Evolutionary conservation across 2,797 vertebrate genomes (phyloP), one percentile per base, ranked within the genome.

Genomic region (Intellagama lesueurii): DNA sequence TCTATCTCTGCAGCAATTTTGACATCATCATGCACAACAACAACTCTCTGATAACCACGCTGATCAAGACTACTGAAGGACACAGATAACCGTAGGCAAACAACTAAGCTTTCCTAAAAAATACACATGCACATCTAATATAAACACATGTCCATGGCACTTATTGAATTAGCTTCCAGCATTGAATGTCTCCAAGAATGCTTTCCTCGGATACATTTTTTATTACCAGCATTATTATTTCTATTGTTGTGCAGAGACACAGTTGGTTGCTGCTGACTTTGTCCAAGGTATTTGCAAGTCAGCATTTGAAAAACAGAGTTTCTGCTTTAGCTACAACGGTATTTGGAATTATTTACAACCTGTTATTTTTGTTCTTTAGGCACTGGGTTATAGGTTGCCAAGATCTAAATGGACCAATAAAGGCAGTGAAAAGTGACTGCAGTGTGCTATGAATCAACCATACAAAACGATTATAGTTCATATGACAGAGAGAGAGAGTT

Each of bases 71-170:
- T 14, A 87, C 2, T 26, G 22, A 56, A 64, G 14, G 14, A 75
- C n/a, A 81, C 30, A 19, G 72, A 26, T 60, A 44, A 90, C 83
- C 83, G 85, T 89, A 92, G 93, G 91, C 49, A 26, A 87, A 35
- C 26, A 64, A 90, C 80, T 85, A 87, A 88, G 92, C 91, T 76
- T 88, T 91, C 80, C 91, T 91, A 86, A 86, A 92, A 90, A 94
- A 77, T 44, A 83, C 28, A 56, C 76, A 89, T 90, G 72, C 64
- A 64, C 64, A 28, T 35, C 64, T 12, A 83, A 5, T 2, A 76
- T 12, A 73, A 92, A 79, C 26, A 85, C 85, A 17, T 3, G 0
- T 5, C 73, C 70, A 49, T 75, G 83, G 72, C 88, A 91, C 87
- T 91, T 89, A 80, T 68, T 94, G 79, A 49, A 1, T 85, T 70